Conservation (phyloP, 2,888 invertebrate genomes). For the Papilio gigon region DNA sequence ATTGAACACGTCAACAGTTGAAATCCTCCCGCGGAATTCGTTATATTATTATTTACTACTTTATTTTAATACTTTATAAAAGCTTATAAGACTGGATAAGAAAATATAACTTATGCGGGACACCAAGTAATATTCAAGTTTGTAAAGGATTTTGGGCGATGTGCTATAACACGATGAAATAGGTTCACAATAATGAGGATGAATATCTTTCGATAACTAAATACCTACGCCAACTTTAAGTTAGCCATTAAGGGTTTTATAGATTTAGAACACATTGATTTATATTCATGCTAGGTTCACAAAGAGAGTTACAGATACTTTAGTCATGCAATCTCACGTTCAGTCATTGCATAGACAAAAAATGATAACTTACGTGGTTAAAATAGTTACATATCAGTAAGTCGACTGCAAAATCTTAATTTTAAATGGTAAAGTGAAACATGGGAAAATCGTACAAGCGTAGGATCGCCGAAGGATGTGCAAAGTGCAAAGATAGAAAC, state of each 20-base stretch:
- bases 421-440: not conserved
- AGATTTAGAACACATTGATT: not conserved
- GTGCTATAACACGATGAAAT: not conserved
- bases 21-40: conserved; percentile 7
- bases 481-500: no score
- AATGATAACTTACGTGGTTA: not conserved
- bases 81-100: not conserved
- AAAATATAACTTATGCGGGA: not conserved
- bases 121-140: not conserved
- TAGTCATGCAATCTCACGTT: not conserved
- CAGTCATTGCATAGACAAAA: not conserved
- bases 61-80: not conserved
- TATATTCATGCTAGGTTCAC: not conserved
- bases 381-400: not conserved
- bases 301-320: conserved; percentile 9
- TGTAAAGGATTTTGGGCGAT: not conserved
- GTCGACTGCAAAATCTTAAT: not conserved
- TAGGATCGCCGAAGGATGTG: not conserved
- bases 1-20: not conserved
- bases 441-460: not conserved
- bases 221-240: not conserved
- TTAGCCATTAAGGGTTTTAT: not conserved
- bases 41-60: not conserved
- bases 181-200: not conserved
- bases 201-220: not conserved